phyloP scores from a whole-genome alignment of 2,888 invertebrate species.

The Cetonia aurata region DNA sequence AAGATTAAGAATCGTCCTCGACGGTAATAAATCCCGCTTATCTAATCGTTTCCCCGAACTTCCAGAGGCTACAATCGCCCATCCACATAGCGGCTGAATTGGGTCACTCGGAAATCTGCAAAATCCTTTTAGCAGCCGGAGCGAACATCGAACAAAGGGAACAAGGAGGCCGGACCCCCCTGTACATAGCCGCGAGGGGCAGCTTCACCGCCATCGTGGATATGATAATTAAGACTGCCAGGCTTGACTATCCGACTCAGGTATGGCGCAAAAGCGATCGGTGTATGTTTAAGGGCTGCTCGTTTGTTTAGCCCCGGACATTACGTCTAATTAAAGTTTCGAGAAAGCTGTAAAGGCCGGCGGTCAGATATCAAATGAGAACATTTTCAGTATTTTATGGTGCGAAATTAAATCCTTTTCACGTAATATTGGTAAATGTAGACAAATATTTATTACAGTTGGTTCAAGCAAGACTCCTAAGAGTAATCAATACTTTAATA shows the following conservation, averaged over 20 bases:
- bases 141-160: slow-evolving; percentile 77
- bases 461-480: too few relatives aligned
- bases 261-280: slow-evolving; percentile 63
- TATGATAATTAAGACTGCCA: slow-evolving; percentile 82
- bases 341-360: too few relatives aligned
- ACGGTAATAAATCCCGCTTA: background rate
- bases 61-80: slow-evolving; percentile 79
- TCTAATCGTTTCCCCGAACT: slow-evolving; percentile 13
- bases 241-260: slow-evolving; percentile 75
- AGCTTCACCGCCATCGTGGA: slow-evolving; percentile 88
- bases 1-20: too few relatives aligned
- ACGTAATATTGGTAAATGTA: too few relatives aligned
- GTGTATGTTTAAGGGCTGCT: background rate
- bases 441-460: too few relatives aligned
- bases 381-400: too few relatives aligned
- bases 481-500: too few relatives aligned
- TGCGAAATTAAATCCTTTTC: too few relatives aligned
- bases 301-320: background rate
- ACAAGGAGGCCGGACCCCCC: slow-evolving; percentile 77
- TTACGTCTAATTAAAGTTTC: too few relatives aligned
- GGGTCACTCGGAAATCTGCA: slow-evolving; percentile 76
- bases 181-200: slow-evolving; percentile 83
- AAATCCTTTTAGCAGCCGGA: slow-evolving; percentile 73
- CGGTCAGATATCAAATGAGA: too few relatives aligned
- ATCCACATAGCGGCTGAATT: slow-evolving; percentile 84